Evolutionary conservation across 2,797 vertebrate genomes (phyloP).

Genomic region (Chromobotia macracanthus): DNA sequence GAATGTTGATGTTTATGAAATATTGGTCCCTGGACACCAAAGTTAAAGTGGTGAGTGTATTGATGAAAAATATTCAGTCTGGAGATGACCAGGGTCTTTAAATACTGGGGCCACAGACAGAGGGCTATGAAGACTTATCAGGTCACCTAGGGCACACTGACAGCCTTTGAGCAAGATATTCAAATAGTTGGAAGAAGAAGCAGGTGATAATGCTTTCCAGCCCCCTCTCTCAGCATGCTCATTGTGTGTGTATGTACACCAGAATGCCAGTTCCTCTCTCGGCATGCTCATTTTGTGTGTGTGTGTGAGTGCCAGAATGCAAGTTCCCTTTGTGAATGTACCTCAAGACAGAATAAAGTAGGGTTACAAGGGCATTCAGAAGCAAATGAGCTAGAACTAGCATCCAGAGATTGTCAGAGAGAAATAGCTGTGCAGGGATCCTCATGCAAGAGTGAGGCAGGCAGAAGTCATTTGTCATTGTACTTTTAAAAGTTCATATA

Average conservation of each 20-base stretch:
- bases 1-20: not conserved
- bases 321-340: slow-evolving; percentile 60
- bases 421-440: slow-evolving; percentile 34
- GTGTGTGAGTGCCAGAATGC: too few species aligned
- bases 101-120: slow-evolving; percentile 41
- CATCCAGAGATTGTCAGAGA: slow-evolving; percentile 55
- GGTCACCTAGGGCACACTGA: slow-evolving; percentile 51
- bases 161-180: slow-evolving; percentile 62
- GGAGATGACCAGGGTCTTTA: slow-evolving; percentile 40
- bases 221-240: slow-evolving; percentile 57
- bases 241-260: slow-evolving; percentile 62
- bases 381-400: slow-evolving; percentile 62
- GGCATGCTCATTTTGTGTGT: too few species aligned
- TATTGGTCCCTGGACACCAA: not conserved
- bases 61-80: slow-evolving; percentile 54
- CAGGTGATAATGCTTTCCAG: slow-evolving; percentile 66
- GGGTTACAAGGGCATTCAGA: slow-evolving; percentile 64
- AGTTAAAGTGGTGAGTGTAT: slow-evolving; percentile 32
- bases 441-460: slow-evolving; percentile 33
- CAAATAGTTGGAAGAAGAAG: slow-evolving; percentile 62
- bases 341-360: slow-evolving; percentile 56
- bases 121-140: slow-evolving; percentile 55
- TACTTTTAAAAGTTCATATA: too few species aligned
- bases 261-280: too few species aligned
- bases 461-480: slow-evolving; percentile 14